Conservation (phyloP, 2,113 vertebrate genomes). For the Colaptes auratus region DNA sequence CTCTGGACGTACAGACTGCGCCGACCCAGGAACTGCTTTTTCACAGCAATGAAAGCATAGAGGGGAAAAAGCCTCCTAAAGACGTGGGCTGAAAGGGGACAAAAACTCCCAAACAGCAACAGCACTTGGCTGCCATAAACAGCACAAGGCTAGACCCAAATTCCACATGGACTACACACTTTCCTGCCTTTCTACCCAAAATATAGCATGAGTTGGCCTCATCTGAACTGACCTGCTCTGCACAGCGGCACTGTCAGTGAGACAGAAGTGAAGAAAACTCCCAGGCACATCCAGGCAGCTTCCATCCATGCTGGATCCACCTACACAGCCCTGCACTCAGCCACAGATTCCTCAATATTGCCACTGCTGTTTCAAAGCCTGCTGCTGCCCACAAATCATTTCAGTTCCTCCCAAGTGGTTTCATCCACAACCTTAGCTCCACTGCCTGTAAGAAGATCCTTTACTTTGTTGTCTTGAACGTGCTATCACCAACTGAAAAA, state of each 20-base stretch:
- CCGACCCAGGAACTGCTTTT: neutral
- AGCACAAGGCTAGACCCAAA: conserved; percentile 27
- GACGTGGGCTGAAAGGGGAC: neutral
- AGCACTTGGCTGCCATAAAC: conserved; percentile 35
- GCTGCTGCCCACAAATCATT: conserved; percentile 9
- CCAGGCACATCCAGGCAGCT: neutral
- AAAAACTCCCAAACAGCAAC: conserved; percentile 18
- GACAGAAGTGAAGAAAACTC: neutral
- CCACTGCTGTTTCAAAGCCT: neutral
- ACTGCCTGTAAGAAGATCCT: neutral
- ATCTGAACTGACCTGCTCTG: conserved; percentile 11
- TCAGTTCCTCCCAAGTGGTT: neutral
- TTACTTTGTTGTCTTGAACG: neutral
- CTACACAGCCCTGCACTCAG: neutral
- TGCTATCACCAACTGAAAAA: conserved; percentile 23
- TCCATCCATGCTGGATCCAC: neutral
- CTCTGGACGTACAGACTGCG: neutral
- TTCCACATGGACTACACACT: conserved; percentile 36
- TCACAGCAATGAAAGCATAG: neutral
- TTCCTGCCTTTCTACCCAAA: conserved; percentile 31
- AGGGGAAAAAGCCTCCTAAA: neutral
- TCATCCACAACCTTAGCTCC: neutral
- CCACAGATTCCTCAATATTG: neutral
- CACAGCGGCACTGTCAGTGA: neutral
- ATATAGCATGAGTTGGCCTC: conserved; percentile 29